Evolutionary conservation across 1,140 invertebrate species (phyloP), one percentile per base, ranked within the genome.

Genomic region (Zaprionus capensis): DNA sequence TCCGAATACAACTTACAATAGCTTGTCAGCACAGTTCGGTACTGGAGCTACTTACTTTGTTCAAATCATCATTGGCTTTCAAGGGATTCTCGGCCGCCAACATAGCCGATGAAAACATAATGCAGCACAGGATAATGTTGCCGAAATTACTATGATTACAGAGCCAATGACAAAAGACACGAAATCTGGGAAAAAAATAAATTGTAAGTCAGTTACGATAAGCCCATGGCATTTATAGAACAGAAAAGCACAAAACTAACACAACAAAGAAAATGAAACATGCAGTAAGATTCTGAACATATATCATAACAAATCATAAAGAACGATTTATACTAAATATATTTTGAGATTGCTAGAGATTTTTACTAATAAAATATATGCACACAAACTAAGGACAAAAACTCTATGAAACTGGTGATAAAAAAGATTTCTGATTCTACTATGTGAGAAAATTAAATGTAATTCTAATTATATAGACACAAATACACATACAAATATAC

Each of bases 71-170:
- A 31, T 95, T 93, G 6, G 97, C 94, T 82, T 96, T 94, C 4
- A 99, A 94, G 0, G 99, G 99, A 94, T 99, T 99, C 93, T 99
- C 99, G 62, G 98, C 98, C 1, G 98, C 99, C 93, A 99, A 95
- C 96, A 99, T 98, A 67, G 97, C 98, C 61, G 98, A 99, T 4
- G 98, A 99, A 78, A 99, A 97, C 95, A 99, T 96, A 93, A 99
- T 99, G 93, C 99, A 99, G 7, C 96, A 96, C 46, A 99, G 94
- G 80, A 99, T 99, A 71, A 99, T 95, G 94, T 99, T 99, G 26
- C 98, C 96, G 93, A 99, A 99, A 84, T 98, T 96, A 62, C 96
- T 96, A 92, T 99, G 99, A 93, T 99, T 99, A 91, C 98, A 98
- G 70, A 99, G 94, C 95, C 96, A 97, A 94, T 99, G 98, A 93